A percentile compares a stretch with the other conserved stretches of the same genome.
These are phyloP conservation scores for Geotrypetes seraphini DNA, from an alignment of 2,797 vertebrate species.

Conservation along the genomic window DNA sequence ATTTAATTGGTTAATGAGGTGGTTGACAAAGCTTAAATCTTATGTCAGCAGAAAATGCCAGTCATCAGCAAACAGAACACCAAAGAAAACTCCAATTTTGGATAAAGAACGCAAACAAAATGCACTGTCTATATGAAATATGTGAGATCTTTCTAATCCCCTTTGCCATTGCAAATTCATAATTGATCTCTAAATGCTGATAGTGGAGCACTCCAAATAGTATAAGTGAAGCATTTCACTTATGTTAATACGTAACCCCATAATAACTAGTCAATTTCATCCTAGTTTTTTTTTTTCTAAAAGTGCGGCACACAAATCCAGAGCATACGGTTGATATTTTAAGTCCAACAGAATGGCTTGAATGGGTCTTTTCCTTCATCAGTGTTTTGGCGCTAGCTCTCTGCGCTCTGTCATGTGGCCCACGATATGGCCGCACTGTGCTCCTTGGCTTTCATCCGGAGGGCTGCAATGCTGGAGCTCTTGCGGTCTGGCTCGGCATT, in stretches of 20 bases:
- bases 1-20: too few species aligned
- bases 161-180: too few species aligned
- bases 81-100: too few species aligned
- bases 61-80: slow-evolving; percentile 1
- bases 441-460: slow-evolving; percentile 98
- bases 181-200: background rate
- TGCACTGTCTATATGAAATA: background rate
- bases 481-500: slow-evolving; percentile 95
- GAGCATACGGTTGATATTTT: slow-evolving; percentile 29
- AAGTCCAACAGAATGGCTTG: slow-evolving; percentile 26
- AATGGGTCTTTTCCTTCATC: slow-evolving; percentile 21
- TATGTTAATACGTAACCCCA: slow-evolving; percentile 12
- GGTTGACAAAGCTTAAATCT: slow-evolving; percentile 1
- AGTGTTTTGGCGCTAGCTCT: slow-evolving; percentile 4
- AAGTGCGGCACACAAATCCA: slow-evolving; percentile 59
- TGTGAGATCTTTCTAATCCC: slow-evolving; percentile 4
- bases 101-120: background rate
- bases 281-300: slow-evolving; percentile 42
- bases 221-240: slow-evolving; percentile 25
- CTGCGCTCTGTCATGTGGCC: slow-evolving; percentile 80
- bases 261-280: too few species aligned
- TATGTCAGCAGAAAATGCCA: slow-evolving; percentile 11
- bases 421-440: slow-evolving; percentile 98
- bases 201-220: slow-evolving; percentile 7
- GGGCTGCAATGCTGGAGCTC: slow-evolving; percentile 89